These are phyloP conservation scores for Apostichopus californicus DNA, from an alignment of 35 echinoderm and acorn worm genomes.

Conservation along the genomic window DNA sequence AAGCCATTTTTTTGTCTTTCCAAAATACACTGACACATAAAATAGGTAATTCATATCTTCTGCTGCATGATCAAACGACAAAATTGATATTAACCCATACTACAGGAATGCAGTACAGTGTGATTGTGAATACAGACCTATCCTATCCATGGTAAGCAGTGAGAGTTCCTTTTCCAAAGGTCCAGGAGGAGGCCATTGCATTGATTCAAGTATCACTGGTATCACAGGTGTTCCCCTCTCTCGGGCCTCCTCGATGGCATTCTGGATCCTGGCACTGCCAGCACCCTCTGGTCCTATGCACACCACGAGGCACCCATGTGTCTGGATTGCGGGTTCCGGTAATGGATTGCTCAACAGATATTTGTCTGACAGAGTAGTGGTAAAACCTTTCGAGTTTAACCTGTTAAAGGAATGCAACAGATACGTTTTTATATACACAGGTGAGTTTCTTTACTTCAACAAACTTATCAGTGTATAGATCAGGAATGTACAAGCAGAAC, in stretches of 20 bases:
- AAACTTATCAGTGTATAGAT: too few species aligned
- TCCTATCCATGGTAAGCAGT: constrained; percentile 81
- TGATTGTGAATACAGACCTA: constrained; percentile 64
- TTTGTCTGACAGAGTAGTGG: constrained; percentile 48
- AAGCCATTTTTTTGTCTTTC: too few species aligned
- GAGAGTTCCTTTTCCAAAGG: constrained; percentile 68
- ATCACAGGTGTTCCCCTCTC: constrained; percentile 66
- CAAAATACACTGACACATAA: too few species aligned
- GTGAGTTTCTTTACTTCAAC: too few species aligned
- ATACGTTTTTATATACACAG: too few species aligned
- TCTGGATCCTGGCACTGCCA: constrained; percentile 41
- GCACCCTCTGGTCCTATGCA: constrained; percentile 85
- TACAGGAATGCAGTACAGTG: too few species aligned
- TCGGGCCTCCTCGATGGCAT: constrained; percentile 61
- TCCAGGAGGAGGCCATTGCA: constrained; percentile 84
- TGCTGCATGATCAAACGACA: neutral
- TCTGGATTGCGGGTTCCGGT: constrained; percentile 31
- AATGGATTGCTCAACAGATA: constrained; percentile 46
- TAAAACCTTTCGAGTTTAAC: constrained; percentile 74
- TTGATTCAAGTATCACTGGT: constrained; percentile 70
- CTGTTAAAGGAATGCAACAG: neutral
- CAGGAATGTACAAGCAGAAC: too few species aligned
- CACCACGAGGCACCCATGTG: constrained; percentile 61
- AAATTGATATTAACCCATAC: neutral
- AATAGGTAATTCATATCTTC: neutral